Conservation (phyloP, 2,888 invertebrate species). For the Dryococelus australis region DNA sequence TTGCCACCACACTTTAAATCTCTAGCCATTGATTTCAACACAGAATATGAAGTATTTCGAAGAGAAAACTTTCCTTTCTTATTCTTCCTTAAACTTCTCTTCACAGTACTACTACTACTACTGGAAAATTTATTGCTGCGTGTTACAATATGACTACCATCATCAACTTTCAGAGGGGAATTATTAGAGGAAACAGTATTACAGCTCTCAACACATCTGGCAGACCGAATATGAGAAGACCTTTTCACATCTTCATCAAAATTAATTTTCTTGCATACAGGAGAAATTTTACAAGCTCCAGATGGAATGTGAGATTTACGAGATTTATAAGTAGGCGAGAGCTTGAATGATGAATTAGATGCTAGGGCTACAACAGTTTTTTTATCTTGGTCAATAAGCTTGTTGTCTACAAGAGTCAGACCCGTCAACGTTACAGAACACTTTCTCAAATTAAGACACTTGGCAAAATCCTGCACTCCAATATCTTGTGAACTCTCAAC, state of each 20-base stretch:
- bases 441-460: not conserved
- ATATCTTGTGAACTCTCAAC: not conserved
- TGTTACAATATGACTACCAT: not conserved
- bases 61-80: not conserved
- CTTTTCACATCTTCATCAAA: not conserved
- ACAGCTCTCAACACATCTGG: no score
- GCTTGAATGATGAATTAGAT: slow-evolving; percentile 4
- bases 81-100: not conserved
- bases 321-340: not conserved
- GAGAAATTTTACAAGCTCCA: not conserved
- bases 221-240: no score
- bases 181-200: not conserved
- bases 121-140: not conserved
- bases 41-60: not conserved
- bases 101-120: not conserved
- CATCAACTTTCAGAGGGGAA: not conserved
- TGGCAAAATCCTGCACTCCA: not conserved
- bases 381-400: not conserved
- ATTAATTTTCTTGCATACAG: not conserved
- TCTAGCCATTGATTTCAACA: not conserved
- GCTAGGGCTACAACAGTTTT: not conserved
- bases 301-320: not conserved
- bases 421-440: not conserved
- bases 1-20: not conserved
- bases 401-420: not conserved